phyloP scores from a whole-genome alignment of 2,797 vertebrate genomes.

The Pteronotus mesoamericanus region DNA sequence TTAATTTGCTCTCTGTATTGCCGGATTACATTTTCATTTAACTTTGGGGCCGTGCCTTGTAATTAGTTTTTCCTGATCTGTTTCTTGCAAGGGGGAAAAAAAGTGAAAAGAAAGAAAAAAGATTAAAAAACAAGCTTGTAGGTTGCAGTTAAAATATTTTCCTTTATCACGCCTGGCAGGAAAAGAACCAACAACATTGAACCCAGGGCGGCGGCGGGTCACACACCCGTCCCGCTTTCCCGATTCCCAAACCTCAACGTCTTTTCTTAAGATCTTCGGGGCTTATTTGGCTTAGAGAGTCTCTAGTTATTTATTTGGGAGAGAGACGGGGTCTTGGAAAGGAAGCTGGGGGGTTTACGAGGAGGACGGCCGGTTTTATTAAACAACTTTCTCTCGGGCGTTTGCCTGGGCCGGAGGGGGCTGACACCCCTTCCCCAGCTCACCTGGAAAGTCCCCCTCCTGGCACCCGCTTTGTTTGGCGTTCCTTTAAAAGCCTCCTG shows the following conservation, averaged over 20 bases:
- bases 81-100: background rate
- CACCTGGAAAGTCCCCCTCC: slow-evolving; percentile 48
- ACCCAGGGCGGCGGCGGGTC: background rate
- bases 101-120: background rate
- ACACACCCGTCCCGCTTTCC: background rate
- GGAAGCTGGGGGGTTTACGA: background rate
- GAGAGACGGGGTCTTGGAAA: background rate
- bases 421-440: background rate
- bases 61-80: slow-evolving; percentile 61
- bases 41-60: slow-evolving; percentile 45
- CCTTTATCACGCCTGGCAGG: slow-evolving; percentile 49
- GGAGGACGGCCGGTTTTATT: background rate
- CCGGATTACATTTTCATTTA: slow-evolving; percentile 62
- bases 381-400: background rate
- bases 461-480: slow-evolving; percentile 5
- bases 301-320: slow-evolving; percentile 12
- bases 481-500: background rate
- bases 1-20: slow-evolving; percentile 57
- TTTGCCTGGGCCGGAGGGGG: background rate
- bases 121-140: slow-evolving; percentile 17
- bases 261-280: slow-evolving; percentile 20
- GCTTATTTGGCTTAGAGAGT: background rate
- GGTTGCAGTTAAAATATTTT: slow-evolving; percentile 62
- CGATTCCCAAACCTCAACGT: background rate
- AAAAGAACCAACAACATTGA: background rate